Percentiles rank a stretch among this genome's conserved stretches.
Conservation (phyloP, 2,113 vertebrate genomes). For the Tonatia bakeri region DNA sequence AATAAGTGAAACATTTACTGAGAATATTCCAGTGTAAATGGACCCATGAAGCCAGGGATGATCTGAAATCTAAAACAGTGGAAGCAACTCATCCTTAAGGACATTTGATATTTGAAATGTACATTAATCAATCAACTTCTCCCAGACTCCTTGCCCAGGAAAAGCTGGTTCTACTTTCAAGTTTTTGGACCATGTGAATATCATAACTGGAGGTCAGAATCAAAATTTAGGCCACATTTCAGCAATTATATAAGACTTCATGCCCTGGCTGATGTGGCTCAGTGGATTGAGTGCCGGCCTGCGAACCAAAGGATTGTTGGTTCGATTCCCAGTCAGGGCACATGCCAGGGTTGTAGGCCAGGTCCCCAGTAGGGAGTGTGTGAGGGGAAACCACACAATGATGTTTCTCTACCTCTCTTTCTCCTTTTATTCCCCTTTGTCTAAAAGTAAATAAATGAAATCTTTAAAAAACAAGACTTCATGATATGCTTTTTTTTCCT, state of each 20-base stretch:
- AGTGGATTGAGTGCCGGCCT: no score
- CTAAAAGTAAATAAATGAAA: no score
- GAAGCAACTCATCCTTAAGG: neutral
- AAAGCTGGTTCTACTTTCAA: neutral
- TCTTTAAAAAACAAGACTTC: neutral
- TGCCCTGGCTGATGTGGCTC: no score
- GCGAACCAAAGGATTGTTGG: no score
- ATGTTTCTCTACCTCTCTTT: no score
- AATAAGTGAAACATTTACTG: slow-evolving; percentile 14
- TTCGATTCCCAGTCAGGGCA: no score
- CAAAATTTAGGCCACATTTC: neutral
- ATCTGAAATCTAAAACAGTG: neutral
- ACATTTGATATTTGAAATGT: neutral
- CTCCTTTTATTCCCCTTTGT: no score
- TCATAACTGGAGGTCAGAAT: neutral
- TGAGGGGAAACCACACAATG: no score
- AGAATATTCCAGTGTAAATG: neutral
- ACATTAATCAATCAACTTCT: neutral
- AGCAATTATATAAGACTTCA: neutral
- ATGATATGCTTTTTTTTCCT: no score
- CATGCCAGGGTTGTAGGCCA: no score
- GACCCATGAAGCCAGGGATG: neutral
- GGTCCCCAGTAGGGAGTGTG: no score
- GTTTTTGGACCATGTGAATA: neutral
- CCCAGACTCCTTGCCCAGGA: neutral